Percentiles rank a stretch among this genome's conserved stretches.
Evolutionary conservation across 2,888 invertebrate genomes (phyloP).

Genomic region (Dryocosmus kuriphilus): DNA sequence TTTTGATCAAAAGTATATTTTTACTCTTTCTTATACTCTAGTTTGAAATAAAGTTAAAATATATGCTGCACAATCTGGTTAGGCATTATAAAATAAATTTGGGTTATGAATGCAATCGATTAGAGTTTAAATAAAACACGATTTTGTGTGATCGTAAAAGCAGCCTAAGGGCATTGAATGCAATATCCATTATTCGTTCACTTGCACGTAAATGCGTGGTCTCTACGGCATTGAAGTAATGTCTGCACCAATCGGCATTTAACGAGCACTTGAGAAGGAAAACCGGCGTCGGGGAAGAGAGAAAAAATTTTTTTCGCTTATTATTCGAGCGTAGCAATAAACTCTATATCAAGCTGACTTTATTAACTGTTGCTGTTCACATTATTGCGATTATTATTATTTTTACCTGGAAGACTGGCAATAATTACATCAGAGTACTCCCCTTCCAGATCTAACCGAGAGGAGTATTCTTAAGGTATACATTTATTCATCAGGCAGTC

Average conservation of each 20-base stretch:
- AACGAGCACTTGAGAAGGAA: constrained; percentile 35
- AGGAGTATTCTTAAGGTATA: background rate
- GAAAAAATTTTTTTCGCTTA: constrained; percentile 17
- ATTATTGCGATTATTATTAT: background rate
- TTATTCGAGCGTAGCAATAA: constrained; percentile 13
- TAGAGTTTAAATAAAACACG: constrained; percentile 9
- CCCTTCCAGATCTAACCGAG: background rate
- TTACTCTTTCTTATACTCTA: background rate
- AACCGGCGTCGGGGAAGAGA: background rate
- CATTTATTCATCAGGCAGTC: background rate
- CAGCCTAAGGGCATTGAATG: constrained; percentile 23
- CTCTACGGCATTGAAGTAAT: constrained; percentile 20
- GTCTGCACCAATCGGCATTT: constrained; percentile 27
- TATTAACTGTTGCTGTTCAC: constrained; percentile 10
- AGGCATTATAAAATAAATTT: constrained; percentile 13
- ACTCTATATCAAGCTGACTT: constrained; percentile 20
- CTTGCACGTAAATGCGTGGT: constrained; percentile 8
- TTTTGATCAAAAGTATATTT: background rate
- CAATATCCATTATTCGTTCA: constrained; percentile 33
- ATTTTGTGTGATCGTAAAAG: constrained; percentile 25
- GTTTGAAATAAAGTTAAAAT: background rate
- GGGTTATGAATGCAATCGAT: constrained; percentile 22
- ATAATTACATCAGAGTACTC: background rate
- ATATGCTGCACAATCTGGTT: background rate
- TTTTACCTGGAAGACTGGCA: background rate